phyloP scores from a whole-genome alignment of 2,113 vertebrate genomes.

The Protobothrops flavoviridis region DNA sequence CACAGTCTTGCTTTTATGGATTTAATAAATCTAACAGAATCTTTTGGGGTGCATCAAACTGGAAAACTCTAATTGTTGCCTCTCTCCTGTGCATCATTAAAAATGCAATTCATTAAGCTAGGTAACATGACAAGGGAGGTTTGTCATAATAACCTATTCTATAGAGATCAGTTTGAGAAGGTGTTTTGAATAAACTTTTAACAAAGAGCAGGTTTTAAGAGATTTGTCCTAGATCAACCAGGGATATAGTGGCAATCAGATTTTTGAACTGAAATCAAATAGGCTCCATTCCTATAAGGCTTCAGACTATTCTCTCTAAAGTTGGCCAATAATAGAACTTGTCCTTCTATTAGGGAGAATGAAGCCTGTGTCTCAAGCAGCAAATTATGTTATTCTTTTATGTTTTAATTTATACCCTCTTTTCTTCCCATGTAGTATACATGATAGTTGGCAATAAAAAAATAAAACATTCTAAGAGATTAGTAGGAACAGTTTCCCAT shows the following conservation, averaged over 20 bases:
- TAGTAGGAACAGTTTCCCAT: background rate
- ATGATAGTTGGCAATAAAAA: background rate
- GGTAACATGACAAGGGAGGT: background rate
- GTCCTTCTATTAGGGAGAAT: background rate
- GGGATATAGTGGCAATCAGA: background rate
- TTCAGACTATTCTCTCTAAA: background rate
- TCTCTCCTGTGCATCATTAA: background rate
- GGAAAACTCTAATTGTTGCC: background rate
- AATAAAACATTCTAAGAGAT: background rate
- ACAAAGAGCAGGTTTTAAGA: background rate
- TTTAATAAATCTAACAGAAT: background rate
- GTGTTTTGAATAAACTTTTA: background rate
- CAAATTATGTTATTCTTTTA: background rate
- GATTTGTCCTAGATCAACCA: background rate
- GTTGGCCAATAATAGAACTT: background rate
- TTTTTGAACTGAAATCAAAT: background rate
- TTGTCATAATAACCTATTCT: constrained; percentile 1
- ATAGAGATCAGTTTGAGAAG: background rate
- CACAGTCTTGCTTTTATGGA: background rate
- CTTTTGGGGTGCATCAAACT: background rate
- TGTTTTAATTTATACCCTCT: background rate
- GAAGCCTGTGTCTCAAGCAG: background rate
- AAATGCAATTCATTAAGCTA: constrained; percentile 15
- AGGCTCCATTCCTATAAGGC: background rate
- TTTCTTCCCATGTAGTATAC: background rate